A percentile compares a stretch with the other conserved stretches of the same genome.
Evolutionary conservation across 1,140 invertebrate genomes (phyloP).

Genomic region (Scaptomyza graminum): DNA sequence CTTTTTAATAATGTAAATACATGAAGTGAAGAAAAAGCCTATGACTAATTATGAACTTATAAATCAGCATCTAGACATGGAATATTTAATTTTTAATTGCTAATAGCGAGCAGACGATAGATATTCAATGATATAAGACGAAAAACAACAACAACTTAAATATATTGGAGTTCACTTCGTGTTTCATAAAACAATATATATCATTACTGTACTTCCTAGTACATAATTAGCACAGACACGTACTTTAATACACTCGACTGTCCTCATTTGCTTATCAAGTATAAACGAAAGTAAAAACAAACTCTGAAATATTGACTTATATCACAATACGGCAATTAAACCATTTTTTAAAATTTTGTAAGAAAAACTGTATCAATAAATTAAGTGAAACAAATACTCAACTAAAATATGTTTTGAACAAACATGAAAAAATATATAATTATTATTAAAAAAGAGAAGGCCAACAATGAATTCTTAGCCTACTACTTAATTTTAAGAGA

Average conservation of each 20-base stretch:
- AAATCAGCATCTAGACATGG: background rate
- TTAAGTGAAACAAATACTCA: background rate
- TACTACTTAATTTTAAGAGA: too few species aligned
- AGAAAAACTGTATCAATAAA: background rate
- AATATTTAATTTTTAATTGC: background rate
- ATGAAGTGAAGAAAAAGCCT: background rate
- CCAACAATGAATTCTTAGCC: too few species aligned
- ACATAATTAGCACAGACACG: too few species aligned
- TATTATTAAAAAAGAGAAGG: too few species aligned
- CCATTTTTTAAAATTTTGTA: background rate
- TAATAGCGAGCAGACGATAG: too few species aligned
- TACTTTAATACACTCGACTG: background rate
- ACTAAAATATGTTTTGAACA: background rate
- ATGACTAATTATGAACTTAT: background rate
- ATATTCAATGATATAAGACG: too few species aligned
- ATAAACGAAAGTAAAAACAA: background rate
- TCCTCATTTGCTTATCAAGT: conserved; percentile 7
- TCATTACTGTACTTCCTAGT: background rate
- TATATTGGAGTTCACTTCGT: background rate
- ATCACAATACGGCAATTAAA: conserved; percentile 15
- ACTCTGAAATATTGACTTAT: conserved; percentile 1
- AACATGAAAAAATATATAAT: background rate
- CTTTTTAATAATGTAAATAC: background rate
- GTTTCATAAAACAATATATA: background rate
- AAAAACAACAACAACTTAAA: too few species aligned